phyloP scores from a whole-genome alignment of 2,113 vertebrate genomes.

The Sturnira hondurensis region DNA sequence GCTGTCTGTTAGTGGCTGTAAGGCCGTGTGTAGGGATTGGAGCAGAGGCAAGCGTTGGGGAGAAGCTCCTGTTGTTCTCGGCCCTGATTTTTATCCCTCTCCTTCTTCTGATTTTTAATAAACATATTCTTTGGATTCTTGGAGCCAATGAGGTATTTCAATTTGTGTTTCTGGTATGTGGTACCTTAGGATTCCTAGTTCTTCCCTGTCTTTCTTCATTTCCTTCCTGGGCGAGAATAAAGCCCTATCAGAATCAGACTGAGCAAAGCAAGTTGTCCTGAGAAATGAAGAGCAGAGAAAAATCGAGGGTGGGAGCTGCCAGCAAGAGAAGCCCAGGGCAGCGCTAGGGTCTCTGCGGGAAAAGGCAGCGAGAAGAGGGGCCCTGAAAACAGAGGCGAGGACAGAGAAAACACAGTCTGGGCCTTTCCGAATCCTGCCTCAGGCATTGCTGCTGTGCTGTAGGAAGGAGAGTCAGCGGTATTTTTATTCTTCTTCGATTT shows the following conservation, averaged over 20 bases:
- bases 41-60: background rate
- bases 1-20: background rate
- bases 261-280: background rate
- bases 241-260: background rate
- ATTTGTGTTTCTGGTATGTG: background rate
- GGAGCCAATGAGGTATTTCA: background rate
- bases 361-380: rapidly evolving
- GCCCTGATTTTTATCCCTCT: background rate
- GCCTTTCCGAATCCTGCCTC: background rate
- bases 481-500: background rate
- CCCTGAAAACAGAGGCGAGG: background rate
- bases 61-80: background rate
- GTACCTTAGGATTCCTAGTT: background rate
- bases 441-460: background rate
- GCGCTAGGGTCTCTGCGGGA: background rate
- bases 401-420: background rate
- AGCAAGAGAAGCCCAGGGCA: background rate
- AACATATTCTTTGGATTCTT: background rate
- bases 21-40: background rate
- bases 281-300: background rate
- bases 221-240: background rate
- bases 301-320: background rate
- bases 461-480: background rate
- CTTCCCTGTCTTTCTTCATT: background rate
- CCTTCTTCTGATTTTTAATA: background rate